phyloP scores from a whole-genome alignment of 2,797 vertebrate species.

The Acipenser transmontanus region DNA sequence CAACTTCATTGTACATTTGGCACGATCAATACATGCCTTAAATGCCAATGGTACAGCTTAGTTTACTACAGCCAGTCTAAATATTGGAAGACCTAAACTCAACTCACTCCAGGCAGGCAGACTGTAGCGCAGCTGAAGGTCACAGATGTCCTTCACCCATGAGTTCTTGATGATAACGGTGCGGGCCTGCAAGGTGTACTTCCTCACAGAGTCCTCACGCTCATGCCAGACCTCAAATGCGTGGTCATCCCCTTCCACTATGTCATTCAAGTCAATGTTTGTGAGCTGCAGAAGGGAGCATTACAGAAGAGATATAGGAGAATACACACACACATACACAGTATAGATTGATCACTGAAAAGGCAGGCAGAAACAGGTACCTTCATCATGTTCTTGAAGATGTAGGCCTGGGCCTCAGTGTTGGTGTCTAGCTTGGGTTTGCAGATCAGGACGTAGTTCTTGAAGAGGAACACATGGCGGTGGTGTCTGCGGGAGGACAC shows the following conservation, averaged over 20 bases:
- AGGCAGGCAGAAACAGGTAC: slow-evolving; percentile 41
- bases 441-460: slow-evolving; percentile 89
- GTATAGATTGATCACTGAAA: not conserved
- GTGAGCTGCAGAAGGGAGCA: slow-evolving; percentile 61
- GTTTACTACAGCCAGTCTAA: too few relatives aligned
- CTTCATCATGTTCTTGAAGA: slow-evolving; percentile 98
- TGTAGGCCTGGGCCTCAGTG: slow-evolving; percentile 80
- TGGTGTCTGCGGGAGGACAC: slow-evolving; percentile 92
- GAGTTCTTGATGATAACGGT: slow-evolving; percentile 90
- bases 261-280: slow-evolving; percentile 88
- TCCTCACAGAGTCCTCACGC: slow-evolving; percentile 88
- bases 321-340: not conserved
- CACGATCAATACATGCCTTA: too few relatives aligned
- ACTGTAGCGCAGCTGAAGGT: slow-evolving; percentile 83
- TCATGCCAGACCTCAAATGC: slow-evolving; percentile 98
- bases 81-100: not conserved
- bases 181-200: slow-evolving; percentile 88
- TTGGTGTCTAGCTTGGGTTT: slow-evolving; percentile 87
- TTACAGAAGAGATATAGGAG: not conserved
- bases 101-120: slow-evolving; percentile 84
- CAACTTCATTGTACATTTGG: too few relatives aligned
- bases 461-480: slow-evolving; percentile 93
- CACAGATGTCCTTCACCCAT: slow-evolving; percentile 86
- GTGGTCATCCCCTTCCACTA: slow-evolving; percentile 88
- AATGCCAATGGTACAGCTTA: too few relatives aligned